These are phyloP conservation scores for Bubo scandiacus DNA, from an alignment of 2,113 vertebrate genomes.

Conservation along the genomic window DNA sequence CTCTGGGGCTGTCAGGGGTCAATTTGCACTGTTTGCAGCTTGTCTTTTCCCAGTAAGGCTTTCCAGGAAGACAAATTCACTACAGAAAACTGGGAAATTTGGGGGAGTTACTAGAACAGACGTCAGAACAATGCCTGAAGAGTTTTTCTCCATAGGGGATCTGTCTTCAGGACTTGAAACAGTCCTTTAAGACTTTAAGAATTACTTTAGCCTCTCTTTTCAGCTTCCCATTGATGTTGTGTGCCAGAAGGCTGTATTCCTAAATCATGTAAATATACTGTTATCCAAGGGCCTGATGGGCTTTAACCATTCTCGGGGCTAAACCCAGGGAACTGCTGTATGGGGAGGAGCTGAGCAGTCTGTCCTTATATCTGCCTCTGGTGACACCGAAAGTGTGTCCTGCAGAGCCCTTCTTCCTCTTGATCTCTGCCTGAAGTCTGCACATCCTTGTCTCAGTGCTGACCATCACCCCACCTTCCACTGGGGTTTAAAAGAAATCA, in stretches of 20 bases:
- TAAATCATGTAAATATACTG: not conserved
- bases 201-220: not conserved
- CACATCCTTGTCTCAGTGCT: not conserved
- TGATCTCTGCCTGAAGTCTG: not conserved
- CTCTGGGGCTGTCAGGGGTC: not conserved
- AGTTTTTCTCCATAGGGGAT: not conserved
- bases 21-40: not conserved
- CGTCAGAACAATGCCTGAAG: not conserved
- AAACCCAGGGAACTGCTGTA: not conserved
- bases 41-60: not conserved
- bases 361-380: not conserved
- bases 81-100: not conserved
- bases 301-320: not conserved
- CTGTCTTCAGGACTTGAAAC: slow-evolving; percentile 8
- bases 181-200: not conserved
- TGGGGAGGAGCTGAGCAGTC: not conserved
- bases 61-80: not conserved
- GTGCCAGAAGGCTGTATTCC: not conserved
- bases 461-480: not conserved
- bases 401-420: not conserved
- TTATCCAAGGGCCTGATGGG: not conserved
- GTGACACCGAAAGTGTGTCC: not conserved
- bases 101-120: not conserved
- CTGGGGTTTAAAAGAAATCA: not conserved
- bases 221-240: not conserved